Evolutionary conservation across 2,888 invertebrate genomes (phyloP).

Genomic region (Caenorhabditis parvicauda): DNA sequence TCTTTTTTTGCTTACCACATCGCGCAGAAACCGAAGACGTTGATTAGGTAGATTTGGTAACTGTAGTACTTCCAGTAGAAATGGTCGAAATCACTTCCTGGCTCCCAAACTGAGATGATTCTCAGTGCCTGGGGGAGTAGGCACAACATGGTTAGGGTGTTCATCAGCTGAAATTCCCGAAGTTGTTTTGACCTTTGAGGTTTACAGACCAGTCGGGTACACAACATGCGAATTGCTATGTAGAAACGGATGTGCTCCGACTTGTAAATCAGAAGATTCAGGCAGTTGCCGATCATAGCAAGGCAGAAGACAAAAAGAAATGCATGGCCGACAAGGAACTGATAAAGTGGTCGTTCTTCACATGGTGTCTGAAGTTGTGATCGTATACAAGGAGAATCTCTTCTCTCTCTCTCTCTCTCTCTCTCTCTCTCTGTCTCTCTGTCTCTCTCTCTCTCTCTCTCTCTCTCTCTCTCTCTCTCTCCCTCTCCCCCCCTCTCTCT

Average conservation of each 20-base stretch:
- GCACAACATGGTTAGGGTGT: conserved; percentile 50
- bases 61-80: conserved; percentile 48
- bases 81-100: conserved; percentile 33
- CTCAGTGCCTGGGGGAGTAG: conserved; percentile 53
- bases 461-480: not conserved
- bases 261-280: conserved; percentile 56
- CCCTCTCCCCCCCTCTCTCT: not conserved
- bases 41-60: conserved; percentile 50
- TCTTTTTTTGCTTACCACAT: conserved; percentile 48
- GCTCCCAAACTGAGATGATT: conserved; percentile 42
- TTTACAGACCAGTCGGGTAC: conserved; percentile 47
- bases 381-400: not conserved
- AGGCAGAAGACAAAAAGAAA: conserved; percentile 53
- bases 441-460: not conserved
- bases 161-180: conserved; percentile 42
- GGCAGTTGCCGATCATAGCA: conserved; percentile 53
- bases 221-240: conserved; percentile 58
- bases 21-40: conserved; percentile 55
- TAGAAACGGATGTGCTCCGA: conserved; percentile 58
- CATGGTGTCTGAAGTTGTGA: conserved; percentile 20
- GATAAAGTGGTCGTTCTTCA: conserved; percentile 44
- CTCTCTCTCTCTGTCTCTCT: not conserved
- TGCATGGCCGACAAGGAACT: conserved; percentile 48
- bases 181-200: not conserved
- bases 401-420: conserved; percentile 2